A percentile compares a stretch with the other conserved stretches of the same genome.
Conservation (phyloP, 2,113 vertebrate species). For the Zosterops pallidus region DNA sequence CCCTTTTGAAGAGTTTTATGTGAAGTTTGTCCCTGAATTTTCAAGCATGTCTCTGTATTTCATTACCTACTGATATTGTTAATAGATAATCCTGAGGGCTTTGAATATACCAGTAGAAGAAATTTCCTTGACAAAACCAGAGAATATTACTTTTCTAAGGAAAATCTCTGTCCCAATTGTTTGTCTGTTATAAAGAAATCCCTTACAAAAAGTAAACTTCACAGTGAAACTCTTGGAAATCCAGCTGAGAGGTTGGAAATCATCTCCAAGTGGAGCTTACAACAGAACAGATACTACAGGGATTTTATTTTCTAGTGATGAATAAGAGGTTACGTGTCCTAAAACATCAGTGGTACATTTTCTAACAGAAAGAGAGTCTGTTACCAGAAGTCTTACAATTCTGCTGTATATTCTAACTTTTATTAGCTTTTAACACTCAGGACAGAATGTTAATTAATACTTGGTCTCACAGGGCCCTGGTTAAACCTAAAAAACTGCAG, state of each 20-base stretch:
- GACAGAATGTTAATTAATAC: slow-evolving; percentile 54
- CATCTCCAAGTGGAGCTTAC: slow-evolving; percentile 23
- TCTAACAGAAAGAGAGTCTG: neutral
- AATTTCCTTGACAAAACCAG: neutral
- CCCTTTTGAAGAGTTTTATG: neutral
- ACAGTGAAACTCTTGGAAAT: slow-evolving; percentile 15
- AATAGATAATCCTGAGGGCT: neutral
- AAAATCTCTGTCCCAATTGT: slow-evolving; percentile 2
- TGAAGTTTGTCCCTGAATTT: neutral
- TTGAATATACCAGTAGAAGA: neutral
- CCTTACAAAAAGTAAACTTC: slow-evolving; percentile 22
- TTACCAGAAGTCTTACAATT: slow-evolving; percentile 24
- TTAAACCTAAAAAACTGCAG: slow-evolving; percentile 29
- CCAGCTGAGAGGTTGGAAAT: slow-evolving; percentile 37
- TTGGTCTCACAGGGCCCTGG: neutral
- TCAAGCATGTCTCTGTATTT: neutral
- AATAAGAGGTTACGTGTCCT: slow-evolving; percentile 3
- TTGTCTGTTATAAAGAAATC: slow-evolving; percentile 24
- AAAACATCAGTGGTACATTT: slow-evolving; percentile 5
- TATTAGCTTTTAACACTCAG: slow-evolving; percentile 32
- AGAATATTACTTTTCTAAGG: neutral
- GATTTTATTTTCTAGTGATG: slow-evolving; percentile 27
- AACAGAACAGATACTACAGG: neutral
- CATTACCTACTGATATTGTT: neutral
- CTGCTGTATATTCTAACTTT: slow-evolving; percentile 8